Percentiles rank a stretch among this genome's conserved stretches.
Evolutionary conservation across 2,797 vertebrate genomes (phyloP).

Genomic region (Muscicapa striata): DNA sequence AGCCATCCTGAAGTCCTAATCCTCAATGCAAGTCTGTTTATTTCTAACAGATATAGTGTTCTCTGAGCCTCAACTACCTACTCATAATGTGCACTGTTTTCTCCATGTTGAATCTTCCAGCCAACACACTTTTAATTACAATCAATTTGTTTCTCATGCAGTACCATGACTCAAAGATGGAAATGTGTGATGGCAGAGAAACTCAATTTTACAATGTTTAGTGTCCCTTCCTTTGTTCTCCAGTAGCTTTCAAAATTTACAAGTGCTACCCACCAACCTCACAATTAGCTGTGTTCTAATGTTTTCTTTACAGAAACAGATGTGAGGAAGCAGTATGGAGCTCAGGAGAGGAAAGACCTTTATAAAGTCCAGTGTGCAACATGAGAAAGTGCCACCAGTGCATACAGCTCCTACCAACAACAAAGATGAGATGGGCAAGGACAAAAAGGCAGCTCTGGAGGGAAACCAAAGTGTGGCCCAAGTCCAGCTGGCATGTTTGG

Average conservation of each 20-base stretch:
- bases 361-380: conserved; percentile 78
- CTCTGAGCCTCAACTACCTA: neutral
- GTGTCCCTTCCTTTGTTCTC: neutral
- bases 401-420: neutral
- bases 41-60: neutral
- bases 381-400: conserved; percentile 62
- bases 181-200: neutral
- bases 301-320: conserved; percentile 56
- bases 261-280: neutral
- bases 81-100: neutral
- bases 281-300: neutral
- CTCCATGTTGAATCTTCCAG: neutral
- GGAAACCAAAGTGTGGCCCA: neutral
- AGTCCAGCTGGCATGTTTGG: conserved; percentile 42
- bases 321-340: conserved; percentile 72
- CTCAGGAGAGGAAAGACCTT: conserved; percentile 82
- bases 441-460: conserved; percentile 40
- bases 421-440: conserved; percentile 35
- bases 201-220: neutral
- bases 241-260: neutral
- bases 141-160: neutral
- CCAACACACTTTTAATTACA: neutral
- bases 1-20: neutral
- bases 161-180: neutral
- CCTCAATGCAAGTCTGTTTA: neutral